Conservation (phyloP, 2,888 invertebrate species). For the Conops quadrifasciatus region DNA sequence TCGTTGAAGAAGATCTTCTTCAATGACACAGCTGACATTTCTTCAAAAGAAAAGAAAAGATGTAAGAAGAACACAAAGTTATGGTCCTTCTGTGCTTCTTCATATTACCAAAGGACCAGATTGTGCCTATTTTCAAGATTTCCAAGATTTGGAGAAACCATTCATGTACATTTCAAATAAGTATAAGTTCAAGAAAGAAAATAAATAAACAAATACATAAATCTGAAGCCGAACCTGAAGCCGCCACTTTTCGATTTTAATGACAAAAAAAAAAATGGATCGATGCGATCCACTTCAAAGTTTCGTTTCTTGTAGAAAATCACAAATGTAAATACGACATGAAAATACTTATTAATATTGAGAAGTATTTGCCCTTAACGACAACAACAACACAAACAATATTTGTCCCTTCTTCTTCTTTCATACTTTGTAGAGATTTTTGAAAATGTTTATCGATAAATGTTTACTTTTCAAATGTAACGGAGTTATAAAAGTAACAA, state of each 20-base stretch:
- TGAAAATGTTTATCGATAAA: conserved; percentile 15
- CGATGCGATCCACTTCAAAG: neutral
- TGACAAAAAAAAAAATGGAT: neutral
- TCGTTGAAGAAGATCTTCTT: conserved; percentile 8
- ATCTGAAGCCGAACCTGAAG: neutral
- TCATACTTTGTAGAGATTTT: neutral
- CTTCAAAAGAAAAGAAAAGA: neutral
- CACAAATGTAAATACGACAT: neutral
- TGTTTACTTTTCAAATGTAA: conserved; percentile 13
- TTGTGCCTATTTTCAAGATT: neutral
- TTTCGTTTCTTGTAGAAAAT: neutral
- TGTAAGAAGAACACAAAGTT: neutral
- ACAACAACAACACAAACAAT: too few relatives aligned
- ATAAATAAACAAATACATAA: neutral
- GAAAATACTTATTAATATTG: neutral
- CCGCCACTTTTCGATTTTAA: too few relatives aligned
- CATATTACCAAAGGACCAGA: neutral
- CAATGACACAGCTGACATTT: neutral
- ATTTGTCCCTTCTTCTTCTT: too few relatives aligned
- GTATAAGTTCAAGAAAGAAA: neutral
- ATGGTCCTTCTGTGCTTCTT: too few relatives aligned
- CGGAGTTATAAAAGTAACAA: conserved; percentile 1
- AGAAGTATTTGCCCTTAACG: conserved; percentile 19
- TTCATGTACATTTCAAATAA: neutral
- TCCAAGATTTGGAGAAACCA: neutral